These are phyloP conservation scores for Andrena marginata DNA, from an alignment of 2,888 invertebrate genomes.

Conservation along the genomic window DNA sequence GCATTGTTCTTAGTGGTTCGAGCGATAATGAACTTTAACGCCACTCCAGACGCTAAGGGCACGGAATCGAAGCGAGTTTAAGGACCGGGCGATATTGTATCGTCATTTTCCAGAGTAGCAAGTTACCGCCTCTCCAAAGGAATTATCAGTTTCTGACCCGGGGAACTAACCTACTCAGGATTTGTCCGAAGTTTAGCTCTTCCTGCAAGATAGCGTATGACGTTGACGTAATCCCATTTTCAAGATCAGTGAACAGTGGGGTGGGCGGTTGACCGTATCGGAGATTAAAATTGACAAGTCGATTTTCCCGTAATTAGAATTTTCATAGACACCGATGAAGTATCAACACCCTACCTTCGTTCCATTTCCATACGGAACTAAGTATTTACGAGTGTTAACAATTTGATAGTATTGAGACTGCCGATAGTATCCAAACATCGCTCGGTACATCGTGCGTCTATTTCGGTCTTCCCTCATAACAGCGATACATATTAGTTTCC, in stretches of 20 bases:
- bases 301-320: not conserved
- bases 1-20: no score
- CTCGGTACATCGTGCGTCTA: no score
- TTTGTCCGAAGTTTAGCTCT: constrained; percentile 22
- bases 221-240: constrained; percentile 1
- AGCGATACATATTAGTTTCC: no score
- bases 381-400: no score
- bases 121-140: constrained; percentile 33
- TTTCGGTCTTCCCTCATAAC: no score
- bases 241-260: not conserved
- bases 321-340: not conserved
- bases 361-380: no score
- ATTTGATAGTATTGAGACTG: no score
- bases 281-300: no score
- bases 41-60: not conserved
- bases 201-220: constrained; percentile 4
- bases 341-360: no score
- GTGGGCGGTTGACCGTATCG: not conserved
- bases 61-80: constrained; percentile 7
- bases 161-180: constrained; percentile 27
- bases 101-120: constrained; percentile 39
- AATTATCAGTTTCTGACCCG: constrained; percentile 33
- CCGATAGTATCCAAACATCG: no score
- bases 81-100: not conserved
- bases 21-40: not conserved